A percentile compares a stretch with the other conserved stretches of the same genome.
Evolutionary conservation across 2,113 vertebrate species (phyloP).

Genomic region (Mormyrus lacerda): DNA sequence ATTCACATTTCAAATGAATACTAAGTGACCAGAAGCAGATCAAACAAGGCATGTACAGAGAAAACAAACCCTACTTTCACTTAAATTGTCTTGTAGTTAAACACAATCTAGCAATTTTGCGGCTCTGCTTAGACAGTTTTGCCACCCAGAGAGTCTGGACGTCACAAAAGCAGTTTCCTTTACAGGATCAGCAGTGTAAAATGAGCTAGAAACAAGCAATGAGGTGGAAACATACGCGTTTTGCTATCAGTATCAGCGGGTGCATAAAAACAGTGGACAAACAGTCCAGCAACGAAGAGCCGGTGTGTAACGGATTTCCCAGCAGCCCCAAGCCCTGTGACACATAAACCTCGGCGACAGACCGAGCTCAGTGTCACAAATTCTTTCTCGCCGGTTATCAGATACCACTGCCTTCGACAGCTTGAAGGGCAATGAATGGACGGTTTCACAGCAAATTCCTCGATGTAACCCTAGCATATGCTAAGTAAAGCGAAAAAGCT

Average conservation of each 20-base stretch:
- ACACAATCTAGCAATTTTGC: not conserved
- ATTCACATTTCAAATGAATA: not conserved
- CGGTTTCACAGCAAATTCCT: constrained; percentile 61
- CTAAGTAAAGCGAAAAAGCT: constrained; percentile 51
- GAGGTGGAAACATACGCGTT: not conserved
- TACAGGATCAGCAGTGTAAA: not conserved
- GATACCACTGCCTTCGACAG: constrained; percentile 49
- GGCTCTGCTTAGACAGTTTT: not conserved
- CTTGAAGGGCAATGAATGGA: constrained; percentile 54
- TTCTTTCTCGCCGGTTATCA: constrained; percentile 58
- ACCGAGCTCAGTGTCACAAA: constrained; percentile 52
- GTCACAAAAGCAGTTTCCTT: not conserved
- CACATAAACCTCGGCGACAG: constrained; percentile 48
- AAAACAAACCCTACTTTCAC: not conserved
- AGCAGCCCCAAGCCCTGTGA: constrained; percentile 37
- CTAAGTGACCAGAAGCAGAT: not conserved
- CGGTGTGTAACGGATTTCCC: constrained; percentile 12
- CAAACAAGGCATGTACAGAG: not conserved
- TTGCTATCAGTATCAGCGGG: not conserved
- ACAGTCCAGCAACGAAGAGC: not conserved
- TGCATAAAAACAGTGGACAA: not conserved
- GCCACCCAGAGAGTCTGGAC: not conserved
- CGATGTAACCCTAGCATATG: constrained; percentile 56
- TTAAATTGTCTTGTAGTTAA: not conserved
- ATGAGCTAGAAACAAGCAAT: not conserved